A percentile compares a stretch with the other conserved stretches of the same genome.
phyloP scores from a whole-genome alignment of 2,113 vertebrate genomes.

The Odocoileus virginianus region DNA sequence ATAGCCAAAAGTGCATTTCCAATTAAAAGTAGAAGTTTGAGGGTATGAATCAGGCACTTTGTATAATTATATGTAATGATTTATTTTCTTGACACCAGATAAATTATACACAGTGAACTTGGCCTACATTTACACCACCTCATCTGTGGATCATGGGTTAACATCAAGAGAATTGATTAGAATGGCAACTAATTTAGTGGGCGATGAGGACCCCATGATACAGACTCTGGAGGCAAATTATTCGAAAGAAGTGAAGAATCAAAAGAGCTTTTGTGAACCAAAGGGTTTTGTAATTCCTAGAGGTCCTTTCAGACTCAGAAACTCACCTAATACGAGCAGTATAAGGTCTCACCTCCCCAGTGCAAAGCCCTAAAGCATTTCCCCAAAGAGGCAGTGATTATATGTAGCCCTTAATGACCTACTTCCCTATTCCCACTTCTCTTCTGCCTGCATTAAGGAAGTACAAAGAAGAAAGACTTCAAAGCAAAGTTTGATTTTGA shows the following conservation, averaged over 20 bases:
- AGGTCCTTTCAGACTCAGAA: not conserved
- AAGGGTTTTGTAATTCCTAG: not conserved
- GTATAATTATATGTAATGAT: conserved; percentile 29
- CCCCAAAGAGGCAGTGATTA: not conserved
- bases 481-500: not conserved
- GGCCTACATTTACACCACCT: not conserved
- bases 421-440: not conserved
- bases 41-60: conserved; percentile 13
- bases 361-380: not conserved
- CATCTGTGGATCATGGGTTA: not conserved
- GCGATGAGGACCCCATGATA: not conserved
- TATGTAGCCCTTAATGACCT: not conserved
- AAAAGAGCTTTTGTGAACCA: not conserved
- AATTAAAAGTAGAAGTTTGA: conserved; percentile 13
- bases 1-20: conserved; percentile 12
- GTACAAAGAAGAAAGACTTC: not conserved
- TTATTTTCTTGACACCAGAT: conserved; percentile 59
- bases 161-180: not conserved
- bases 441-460: not conserved
- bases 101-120: conserved; percentile 34
- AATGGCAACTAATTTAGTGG: conserved; percentile 10
- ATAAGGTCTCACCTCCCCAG: too few species aligned
- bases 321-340: not conserved
- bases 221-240: not conserved
- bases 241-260: not conserved